phyloP scores from a whole-genome alignment of 2,113 vertebrate species.

The Hippoglossus stenolepis region DNA sequence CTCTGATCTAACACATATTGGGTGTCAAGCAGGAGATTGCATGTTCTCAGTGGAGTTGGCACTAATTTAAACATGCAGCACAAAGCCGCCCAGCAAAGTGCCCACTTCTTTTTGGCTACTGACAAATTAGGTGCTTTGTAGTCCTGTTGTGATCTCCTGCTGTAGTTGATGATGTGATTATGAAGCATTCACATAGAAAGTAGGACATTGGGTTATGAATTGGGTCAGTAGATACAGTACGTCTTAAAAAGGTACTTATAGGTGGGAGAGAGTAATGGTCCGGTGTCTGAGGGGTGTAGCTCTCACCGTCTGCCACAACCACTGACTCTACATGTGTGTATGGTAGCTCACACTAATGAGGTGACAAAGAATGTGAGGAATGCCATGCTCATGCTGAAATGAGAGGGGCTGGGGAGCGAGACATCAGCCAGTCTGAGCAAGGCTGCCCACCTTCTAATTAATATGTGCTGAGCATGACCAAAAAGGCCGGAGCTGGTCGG shows the following conservation, averaged over 20 bases:
- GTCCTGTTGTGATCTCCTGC: slow-evolving; percentile 51
- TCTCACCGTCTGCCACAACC: slow-evolving; percentile 57
- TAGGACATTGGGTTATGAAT: slow-evolving; percentile 51
- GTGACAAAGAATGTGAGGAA: slow-evolving; percentile 83
- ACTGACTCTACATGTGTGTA: slow-evolving; percentile 56
- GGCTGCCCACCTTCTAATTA: slow-evolving; percentile 76
- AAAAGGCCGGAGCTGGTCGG: slow-evolving; percentile 47
- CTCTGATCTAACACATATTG: slow-evolving; percentile 68
- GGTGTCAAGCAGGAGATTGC: slow-evolving; percentile 54
- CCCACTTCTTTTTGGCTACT: slow-evolving; percentile 33
- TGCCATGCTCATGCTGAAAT: slow-evolving; percentile 77
- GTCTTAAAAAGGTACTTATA: slow-evolving; percentile 31
- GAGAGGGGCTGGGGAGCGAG: slow-evolving; percentile 72
- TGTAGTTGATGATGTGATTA: slow-evolving; percentile 61
- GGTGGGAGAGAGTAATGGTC: slow-evolving; percentile 25
- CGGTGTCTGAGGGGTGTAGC: slow-evolving; percentile 38
- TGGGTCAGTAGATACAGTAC: slow-evolving; percentile 56
- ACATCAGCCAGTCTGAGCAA: slow-evolving; percentile 51
- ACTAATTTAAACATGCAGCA: slow-evolving; percentile 59
- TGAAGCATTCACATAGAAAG: slow-evolving; percentile 67
- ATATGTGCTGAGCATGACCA: slow-evolving; percentile 66
- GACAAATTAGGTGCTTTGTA: slow-evolving; percentile 54
- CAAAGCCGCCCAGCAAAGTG: slow-evolving; percentile 9
- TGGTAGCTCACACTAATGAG: slow-evolving; percentile 79
- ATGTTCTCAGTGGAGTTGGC: slow-evolving; percentile 35